A percentile compares a stretch with the other conserved stretches of the same genome.
Conservation (phyloP, 2,888 invertebrate genomes). For the Yponomeuta sedellus region DNA sequence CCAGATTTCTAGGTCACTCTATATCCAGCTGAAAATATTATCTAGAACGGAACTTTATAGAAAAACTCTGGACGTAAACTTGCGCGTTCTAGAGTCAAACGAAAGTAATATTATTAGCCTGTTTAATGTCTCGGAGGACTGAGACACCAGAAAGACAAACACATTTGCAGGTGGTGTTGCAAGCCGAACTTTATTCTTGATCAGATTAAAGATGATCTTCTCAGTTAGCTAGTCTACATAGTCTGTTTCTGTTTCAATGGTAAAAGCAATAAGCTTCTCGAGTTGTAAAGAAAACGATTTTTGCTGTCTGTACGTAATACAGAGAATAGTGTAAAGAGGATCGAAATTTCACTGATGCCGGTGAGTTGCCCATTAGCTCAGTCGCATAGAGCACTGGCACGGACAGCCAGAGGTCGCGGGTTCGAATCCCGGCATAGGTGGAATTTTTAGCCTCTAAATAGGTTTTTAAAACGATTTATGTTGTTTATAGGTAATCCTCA, state of each 20-base stretch:
- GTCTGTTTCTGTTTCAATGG: too few relatives aligned
- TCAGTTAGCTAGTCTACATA: background rate
- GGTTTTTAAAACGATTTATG: too few relatives aligned
- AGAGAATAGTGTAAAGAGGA: too few relatives aligned
- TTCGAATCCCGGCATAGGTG: too few relatives aligned
- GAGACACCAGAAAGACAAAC: too few relatives aligned
- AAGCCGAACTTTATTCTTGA: background rate
- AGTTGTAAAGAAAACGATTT: background rate
- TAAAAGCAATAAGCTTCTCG: background rate
- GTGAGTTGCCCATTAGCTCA: too few relatives aligned
- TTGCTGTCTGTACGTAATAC: background rate
- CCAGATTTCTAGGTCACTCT: slow-evolving; percentile 34
- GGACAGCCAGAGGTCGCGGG: too few relatives aligned
- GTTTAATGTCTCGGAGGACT: background rate
- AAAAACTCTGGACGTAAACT: background rate
- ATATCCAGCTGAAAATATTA: slow-evolving; percentile 11
- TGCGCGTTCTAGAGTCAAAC: background rate
- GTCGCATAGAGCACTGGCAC: too few relatives aligned
- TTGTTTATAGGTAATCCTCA: background rate
- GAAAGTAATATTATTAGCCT: background rate
- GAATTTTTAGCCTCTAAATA: too few relatives aligned
- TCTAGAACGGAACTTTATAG: background rate
- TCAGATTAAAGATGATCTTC: background rate
- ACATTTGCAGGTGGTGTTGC: background rate
- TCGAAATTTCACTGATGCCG: too few relatives aligned